These are phyloP conservation scores for Ophion ellenae DNA, from an alignment of 2,888 invertebrate genomes.

Conservation along the genomic window DNA sequence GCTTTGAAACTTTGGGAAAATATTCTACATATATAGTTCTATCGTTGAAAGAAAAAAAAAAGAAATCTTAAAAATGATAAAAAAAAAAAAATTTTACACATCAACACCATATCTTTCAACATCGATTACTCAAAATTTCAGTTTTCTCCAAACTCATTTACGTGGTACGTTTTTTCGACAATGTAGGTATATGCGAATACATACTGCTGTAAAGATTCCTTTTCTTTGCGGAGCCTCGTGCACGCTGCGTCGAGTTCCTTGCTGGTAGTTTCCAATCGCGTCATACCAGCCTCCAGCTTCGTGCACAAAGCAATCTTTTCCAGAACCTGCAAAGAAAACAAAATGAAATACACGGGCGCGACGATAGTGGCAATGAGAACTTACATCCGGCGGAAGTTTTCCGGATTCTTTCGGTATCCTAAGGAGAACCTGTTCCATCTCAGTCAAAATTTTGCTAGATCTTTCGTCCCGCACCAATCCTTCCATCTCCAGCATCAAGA, in stretches of 20 bases:
- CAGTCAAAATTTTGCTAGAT: constrained; percentile 72
- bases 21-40: too few relatives aligned
- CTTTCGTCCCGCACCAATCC: constrained; percentile 71
- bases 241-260: constrained; percentile 70
- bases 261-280: constrained; percentile 70
- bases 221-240: constrained; percentile 70
- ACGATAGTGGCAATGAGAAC: constrained; percentile 8
- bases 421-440: constrained; percentile 74
- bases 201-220: constrained; percentile 72
- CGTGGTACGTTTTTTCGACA: not conserved
- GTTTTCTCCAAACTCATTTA: not conserved
- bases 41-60: too few relatives aligned
- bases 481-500: constrained; percentile 76
- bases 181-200: constrained; percentile 16
- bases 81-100: not conserved
- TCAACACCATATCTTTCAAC: not conserved
- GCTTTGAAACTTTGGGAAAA: too few relatives aligned
- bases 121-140: not conserved
- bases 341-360: not conserved
- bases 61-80: too few relatives aligned
- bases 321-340: constrained; percentile 68
- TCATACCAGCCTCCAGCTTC: constrained; percentile 69
- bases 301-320: constrained; percentile 69
- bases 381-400: constrained; percentile 68
- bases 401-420: constrained; percentile 69